Conservation (phyloP, 2,888 invertebrate genomes). For the Alentia gelatinosa region DNA sequence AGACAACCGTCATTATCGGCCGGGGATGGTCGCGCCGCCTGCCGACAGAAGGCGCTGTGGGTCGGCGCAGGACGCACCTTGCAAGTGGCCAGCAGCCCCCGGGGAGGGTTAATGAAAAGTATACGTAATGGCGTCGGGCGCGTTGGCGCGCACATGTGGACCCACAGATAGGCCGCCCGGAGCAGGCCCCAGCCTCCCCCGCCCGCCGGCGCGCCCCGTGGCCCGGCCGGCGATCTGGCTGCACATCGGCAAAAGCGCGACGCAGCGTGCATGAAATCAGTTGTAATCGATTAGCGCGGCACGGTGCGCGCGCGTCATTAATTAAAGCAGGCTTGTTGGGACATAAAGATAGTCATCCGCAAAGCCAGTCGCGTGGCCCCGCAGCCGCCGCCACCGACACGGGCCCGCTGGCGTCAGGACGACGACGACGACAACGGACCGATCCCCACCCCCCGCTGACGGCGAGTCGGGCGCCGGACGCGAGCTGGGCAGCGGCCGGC, state of each 20-base stretch:
- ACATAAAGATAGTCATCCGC: conserved; percentile 32
- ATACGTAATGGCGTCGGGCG: conserved; percentile 26
- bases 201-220: neutral
- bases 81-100: neutral
- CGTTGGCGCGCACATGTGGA: conserved; percentile 26
- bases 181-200: neutral
- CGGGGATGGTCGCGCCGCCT: neutral
- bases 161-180: neutral
- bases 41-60: neutral
- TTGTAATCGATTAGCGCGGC: conserved; percentile 50
- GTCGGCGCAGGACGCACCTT: neutral
- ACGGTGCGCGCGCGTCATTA: conserved; percentile 16
- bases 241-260: conserved; percentile 49
- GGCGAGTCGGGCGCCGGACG: no score
- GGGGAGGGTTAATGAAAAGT: conserved; percentile 30
- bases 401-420: neutral
- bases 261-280: conserved; percentile 50
- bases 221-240: neutral
- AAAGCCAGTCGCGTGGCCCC: no score
- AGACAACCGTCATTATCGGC: conserved; percentile 9
- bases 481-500: no score
- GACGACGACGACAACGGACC: neutral
- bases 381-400: neutral
- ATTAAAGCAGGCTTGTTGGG: conserved; percentile 43
- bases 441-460: no score